A percentile compares a stretch with the other conserved stretches of the same genome.
phyloP scores from a whole-genome alignment of 2,888 invertebrate species.

The Idaea biselata region DNA sequence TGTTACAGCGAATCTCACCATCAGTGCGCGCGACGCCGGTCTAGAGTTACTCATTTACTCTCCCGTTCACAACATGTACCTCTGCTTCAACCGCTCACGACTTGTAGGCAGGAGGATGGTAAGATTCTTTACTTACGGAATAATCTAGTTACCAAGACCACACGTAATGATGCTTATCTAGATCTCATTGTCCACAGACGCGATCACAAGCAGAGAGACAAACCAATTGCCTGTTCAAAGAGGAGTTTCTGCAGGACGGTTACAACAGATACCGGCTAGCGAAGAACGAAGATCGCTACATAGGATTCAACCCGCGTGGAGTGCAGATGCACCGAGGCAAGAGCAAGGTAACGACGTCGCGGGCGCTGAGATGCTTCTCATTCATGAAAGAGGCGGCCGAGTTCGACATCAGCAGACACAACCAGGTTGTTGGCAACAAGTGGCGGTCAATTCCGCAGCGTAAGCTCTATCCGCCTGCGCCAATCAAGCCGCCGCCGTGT shows the following conservation, averaged over 20 bases:
- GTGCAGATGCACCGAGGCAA: slow-evolving; percentile 74
- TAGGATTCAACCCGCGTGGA: slow-evolving; percentile 83
- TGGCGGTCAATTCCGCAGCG: slow-evolving; percentile 66
- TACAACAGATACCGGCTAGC: slow-evolving; percentile 83
- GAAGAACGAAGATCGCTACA: slow-evolving; percentile 80
- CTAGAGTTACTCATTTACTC: slow-evolving; percentile 84
- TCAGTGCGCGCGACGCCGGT: slow-evolving; percentile 81
- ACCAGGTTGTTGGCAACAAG: slow-evolving; percentile 52
- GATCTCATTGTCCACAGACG: slow-evolving; percentile 53
- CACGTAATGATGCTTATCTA: neutral
- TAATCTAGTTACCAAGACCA: neutral
- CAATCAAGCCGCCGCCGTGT: slow-evolving; percentile 62
- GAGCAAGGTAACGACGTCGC: slow-evolving; percentile 56
- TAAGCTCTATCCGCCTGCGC: slow-evolving; percentile 60
- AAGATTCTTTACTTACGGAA: slow-evolving; percentile 31
- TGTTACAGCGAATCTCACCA: slow-evolving; percentile 85
- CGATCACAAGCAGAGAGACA: slow-evolving; percentile 81
- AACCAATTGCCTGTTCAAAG: slow-evolving; percentile 83
- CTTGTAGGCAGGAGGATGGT: slow-evolving; percentile 86
- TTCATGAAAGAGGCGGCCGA: slow-evolving; percentile 83
- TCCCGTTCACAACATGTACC: slow-evolving; percentile 86
- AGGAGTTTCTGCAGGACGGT: slow-evolving; percentile 80
- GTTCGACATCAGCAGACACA: slow-evolving; percentile 83
- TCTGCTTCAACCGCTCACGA: slow-evolving; percentile 88
- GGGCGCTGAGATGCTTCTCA: slow-evolving; percentile 80